Evolutionary conservation across 1,140 invertebrate species (phyloP).

Genomic region (Drosophila sp.): DNA sequence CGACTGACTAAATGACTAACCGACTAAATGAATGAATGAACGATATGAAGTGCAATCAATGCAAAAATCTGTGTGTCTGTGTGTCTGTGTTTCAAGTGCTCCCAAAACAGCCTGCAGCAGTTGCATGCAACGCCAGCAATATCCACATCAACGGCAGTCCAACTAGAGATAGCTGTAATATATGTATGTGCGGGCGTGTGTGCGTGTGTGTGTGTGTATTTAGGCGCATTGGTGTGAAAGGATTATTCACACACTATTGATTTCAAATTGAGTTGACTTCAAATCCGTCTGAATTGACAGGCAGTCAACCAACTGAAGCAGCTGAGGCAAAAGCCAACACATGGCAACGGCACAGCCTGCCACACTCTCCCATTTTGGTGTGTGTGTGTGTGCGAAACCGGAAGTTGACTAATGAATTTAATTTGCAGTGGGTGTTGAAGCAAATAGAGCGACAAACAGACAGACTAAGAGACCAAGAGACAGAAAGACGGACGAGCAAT

Average conservation of each 20-base stretch:
- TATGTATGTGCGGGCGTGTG: background rate
- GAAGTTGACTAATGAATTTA: conserved; percentile 83
- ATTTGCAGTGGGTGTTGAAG: conserved; percentile 80
- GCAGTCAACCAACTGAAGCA: conserved; percentile 47
- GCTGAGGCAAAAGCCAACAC: conserved; percentile 41
- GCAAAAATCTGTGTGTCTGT: conserved; percentile 64
- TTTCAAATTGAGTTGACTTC: conserved; percentile 83
- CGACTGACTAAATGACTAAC: conserved; percentile 41
- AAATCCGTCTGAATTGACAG: conserved; percentile 82
- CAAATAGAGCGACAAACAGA: conserved; percentile 75
- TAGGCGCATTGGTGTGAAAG: conserved; percentile 68
- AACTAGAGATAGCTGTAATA: conserved; percentile 47
- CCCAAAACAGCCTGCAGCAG: conserved; percentile 34
- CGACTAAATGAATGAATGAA: conserved; percentile 53
- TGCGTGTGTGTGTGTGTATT: conserved; percentile 33
- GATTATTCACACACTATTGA: conserved; percentile 84
- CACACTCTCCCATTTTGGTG: conserved; percentile 1
- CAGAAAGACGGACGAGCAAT: background rate
- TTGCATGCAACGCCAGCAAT: conserved; percentile 11
- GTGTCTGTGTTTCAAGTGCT: conserved; percentile 62
- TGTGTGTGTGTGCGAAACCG: conserved; percentile 54
- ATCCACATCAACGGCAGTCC: conserved; percentile 37
- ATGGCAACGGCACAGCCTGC: conserved; percentile 54
- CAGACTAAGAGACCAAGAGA: conserved; percentile 11
- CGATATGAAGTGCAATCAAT: conserved; percentile 82